These are phyloP conservation scores for Ammodytes dubius DNA, from an alignment of 2,113 vertebrate genomes.

Conservation along the genomic window DNA sequence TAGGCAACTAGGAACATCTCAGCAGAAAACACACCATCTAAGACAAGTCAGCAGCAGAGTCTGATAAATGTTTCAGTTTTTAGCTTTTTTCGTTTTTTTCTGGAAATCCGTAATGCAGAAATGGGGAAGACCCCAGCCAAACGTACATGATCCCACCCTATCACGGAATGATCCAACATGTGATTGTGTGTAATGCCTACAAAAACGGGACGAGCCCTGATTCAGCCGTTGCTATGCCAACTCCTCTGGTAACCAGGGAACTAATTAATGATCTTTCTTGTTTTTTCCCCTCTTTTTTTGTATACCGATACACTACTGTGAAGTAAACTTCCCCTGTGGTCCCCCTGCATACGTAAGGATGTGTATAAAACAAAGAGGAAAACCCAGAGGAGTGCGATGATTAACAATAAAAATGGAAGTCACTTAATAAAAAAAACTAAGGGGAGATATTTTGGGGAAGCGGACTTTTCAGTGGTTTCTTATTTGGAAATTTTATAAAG, in stretches of 20 bases:
- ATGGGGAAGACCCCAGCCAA: constrained; percentile 31
- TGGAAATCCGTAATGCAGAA: constrained; percentile 2
- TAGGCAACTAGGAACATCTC: constrained; percentile 17
- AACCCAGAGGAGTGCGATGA: constrained; percentile 37
- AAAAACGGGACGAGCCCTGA: constrained; percentile 52
- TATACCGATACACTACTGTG: constrained; percentile 36
- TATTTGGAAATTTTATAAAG: constrained; percentile 16
- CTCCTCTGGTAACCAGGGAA: constrained; percentile 61
- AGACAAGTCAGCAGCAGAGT: background rate
- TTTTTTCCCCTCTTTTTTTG: background rate
- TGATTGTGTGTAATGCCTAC: constrained; percentile 40
- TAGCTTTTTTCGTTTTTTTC: background rate
- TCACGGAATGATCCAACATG: constrained; percentile 54
- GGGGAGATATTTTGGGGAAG: background rate
- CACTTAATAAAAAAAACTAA: constrained; percentile 16
- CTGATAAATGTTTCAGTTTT: constrained; percentile 13
- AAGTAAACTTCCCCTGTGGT: constrained; percentile 56
- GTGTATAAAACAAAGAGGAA: constrained; percentile 56
- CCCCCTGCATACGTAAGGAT: constrained; percentile 49
- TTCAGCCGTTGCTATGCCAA: constrained; percentile 69
- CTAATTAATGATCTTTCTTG: constrained; percentile 64
- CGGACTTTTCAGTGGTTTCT: constrained; percentile 1
- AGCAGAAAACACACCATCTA: constrained; percentile 25
- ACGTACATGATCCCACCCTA: constrained; percentile 55
- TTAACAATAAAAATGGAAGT: constrained; percentile 12